A percentile compares a stretch with the other conserved stretches of the same genome.
These are phyloP conservation scores for Pyrocoelia pectoralis DNA, from an alignment of 2,888 invertebrate genomes.

Conservation along the genomic window DNA sequence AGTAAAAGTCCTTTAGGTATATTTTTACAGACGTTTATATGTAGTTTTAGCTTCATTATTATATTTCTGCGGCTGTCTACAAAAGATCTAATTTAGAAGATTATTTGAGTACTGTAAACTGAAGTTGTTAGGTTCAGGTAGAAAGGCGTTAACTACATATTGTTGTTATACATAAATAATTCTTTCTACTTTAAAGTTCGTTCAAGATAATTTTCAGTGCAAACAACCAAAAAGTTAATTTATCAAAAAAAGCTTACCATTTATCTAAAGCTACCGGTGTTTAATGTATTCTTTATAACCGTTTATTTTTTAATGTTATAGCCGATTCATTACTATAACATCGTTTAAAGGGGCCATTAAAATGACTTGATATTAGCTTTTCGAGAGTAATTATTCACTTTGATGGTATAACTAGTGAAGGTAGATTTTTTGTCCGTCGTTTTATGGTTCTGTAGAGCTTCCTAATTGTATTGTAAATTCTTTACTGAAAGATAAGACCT, in stretches of 20 bases:
- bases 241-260: conserved; percentile 36
- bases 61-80: conserved; percentile 13
- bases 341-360: neutral
- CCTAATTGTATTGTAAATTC: no score
- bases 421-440: neutral
- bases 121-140: conserved; percentile 47
- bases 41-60: conserved; percentile 26
- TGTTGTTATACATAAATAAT: conserved; percentile 54
- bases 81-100: neutral
- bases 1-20: neutral
- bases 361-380: neutral
- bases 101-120: conserved; percentile 33
- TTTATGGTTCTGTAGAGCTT: neutral
- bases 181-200: conserved; percentile 48
- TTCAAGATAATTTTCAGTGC: conserved; percentile 53
- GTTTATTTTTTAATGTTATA: neutral
- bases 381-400: neutral
- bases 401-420: neutral
- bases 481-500: no score
- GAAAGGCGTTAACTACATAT: conserved; percentile 50
- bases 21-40: conserved; percentile 52
- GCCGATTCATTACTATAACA: neutral
- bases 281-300: conserved; percentile 27
- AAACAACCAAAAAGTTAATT: conserved; percentile 51
- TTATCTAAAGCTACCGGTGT: conserved; percentile 40